These are phyloP conservation scores for Drosophila parthenogenetica DNA, from an alignment of 2,888 invertebrate genomes.

Conservation along the genomic window DNA sequence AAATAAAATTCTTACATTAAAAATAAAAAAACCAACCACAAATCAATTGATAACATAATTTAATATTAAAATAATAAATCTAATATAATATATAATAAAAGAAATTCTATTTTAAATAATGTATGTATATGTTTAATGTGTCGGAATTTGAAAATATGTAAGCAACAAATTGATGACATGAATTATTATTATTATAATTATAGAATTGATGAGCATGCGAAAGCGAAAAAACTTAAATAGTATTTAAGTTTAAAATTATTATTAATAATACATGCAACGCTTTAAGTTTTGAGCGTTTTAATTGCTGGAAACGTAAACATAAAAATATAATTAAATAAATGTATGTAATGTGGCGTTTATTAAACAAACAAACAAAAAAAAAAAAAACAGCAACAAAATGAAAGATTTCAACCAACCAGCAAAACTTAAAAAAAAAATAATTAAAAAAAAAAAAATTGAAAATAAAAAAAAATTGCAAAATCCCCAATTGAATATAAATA, in stretches of 20 bases:
- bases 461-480: slow-evolving; percentile 56
- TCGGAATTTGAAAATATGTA: slow-evolving; percentile 70
- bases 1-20: slow-evolving; percentile 68
- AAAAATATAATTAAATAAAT: slow-evolving; percentile 38
- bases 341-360: slow-evolving; percentile 57
- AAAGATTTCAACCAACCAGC: slow-evolving; percentile 43
- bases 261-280: slow-evolving; percentile 55
- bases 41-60: slow-evolving; percentile 75
- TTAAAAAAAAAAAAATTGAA: slow-evolving; percentile 31
- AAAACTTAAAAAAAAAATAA: slow-evolving; percentile 41
- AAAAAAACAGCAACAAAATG: slow-evolving; percentile 41
- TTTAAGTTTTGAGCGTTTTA: slow-evolving; percentile 71
- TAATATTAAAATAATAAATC: slow-evolving; percentile 29
- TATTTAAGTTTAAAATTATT: slow-evolving; percentile 73
- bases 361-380: slow-evolving; percentile 48
- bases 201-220: slow-evolving; percentile 56
- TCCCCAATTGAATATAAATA: slow-evolving; percentile 68
- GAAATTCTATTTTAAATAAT: slow-evolving; percentile 81
- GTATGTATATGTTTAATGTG: slow-evolving; percentile 79
- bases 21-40: slow-evolving; percentile 56
- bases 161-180: slow-evolving; percentile 46
- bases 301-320: slow-evolving; percentile 71
- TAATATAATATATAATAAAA: slow-evolving; percentile 40
- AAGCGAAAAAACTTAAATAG: slow-evolving; percentile 73
- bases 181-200: slow-evolving; percentile 60